A percentile compares a stretch with the other conserved stretches of the same genome.
phyloP scores from a whole-genome alignment of 2,888 invertebrate genomes.

The Brassicogethes aeneus region DNA sequence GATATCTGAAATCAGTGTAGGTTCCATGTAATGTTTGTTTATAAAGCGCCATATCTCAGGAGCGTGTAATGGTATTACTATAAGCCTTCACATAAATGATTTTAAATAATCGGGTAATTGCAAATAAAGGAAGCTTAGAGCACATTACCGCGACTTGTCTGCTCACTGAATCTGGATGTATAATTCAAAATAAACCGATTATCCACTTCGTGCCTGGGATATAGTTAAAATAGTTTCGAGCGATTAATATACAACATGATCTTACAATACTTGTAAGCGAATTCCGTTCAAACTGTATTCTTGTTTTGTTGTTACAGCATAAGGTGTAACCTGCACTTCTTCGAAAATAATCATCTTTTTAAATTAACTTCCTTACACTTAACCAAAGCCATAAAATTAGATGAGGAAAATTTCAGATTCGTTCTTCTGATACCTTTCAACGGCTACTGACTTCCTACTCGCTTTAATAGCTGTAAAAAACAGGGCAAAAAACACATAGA shows the following conservation, averaged over 20 bases:
- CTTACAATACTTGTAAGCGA: conserved; percentile 14
- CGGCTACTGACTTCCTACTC: too few relatives aligned
- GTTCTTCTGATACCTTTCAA: too few relatives aligned
- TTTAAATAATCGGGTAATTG: conserved; percentile 4
- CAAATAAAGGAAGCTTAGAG: conserved; percentile 4
- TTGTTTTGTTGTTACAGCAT: too few relatives aligned
- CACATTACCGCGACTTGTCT: conserved; percentile 2
- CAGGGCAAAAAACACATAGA: too few relatives aligned
- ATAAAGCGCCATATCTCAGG: not conserved
- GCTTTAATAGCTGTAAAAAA: too few relatives aligned
- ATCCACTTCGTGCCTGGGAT: conserved; percentile 21
- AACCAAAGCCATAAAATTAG: too few relatives aligned
- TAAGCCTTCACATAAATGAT: conserved; percentile 1
- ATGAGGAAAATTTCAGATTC: too few relatives aligned
- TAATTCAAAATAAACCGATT: conserved; percentile 20
- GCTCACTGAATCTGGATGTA: conserved; percentile 5
- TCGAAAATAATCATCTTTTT: too few relatives aligned
- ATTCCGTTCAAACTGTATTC: conserved; percentile 17
- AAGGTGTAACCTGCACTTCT: too few relatives aligned
- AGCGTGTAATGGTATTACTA: not conserved
- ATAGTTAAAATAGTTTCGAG: conserved; percentile 12
- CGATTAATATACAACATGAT: conserved; percentile 21
- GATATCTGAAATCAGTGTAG: not conserved
- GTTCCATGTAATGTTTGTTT: not conserved
- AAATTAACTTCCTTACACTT: too few relatives aligned